phyloP scores from a whole-genome alignment of 1,140 invertebrate genomes.

The Reticulitermes speratus region DNA sequence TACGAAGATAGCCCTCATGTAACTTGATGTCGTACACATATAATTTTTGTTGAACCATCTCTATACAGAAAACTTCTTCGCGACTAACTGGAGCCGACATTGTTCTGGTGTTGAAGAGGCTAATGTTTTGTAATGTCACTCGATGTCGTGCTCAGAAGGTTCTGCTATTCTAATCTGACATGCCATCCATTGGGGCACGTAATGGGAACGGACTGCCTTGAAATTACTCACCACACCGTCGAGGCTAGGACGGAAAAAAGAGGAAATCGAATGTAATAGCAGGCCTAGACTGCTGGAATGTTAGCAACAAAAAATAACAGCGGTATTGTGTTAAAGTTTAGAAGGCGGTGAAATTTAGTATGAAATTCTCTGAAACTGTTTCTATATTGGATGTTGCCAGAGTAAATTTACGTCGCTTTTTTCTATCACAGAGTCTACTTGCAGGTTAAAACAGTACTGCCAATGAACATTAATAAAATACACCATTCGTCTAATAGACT shows the following conservation, averaged over 20 bases:
- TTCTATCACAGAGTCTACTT: not conserved
- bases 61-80: not conserved
- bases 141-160: not conserved
- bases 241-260: not conserved
- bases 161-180: not conserved
- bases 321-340: not conserved
- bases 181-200: not conserved
- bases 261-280: not conserved
- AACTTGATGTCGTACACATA: no score
- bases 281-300: not conserved
- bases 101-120: not conserved
- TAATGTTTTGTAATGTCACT: not conserved
- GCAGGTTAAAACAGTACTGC: not conserved
- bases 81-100: not conserved
- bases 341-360: not conserved
- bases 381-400: not conserved
- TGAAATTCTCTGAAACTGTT: constrained; percentile 10
- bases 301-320: not conserved
- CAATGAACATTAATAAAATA: not conserved
- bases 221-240: not conserved
- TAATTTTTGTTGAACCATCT: not conserved
- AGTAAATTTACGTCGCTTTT: not conserved
- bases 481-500: not conserved
- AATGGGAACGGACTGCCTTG: not conserved
- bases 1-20: no score